phyloP scores from a whole-genome alignment of 2,888 invertebrate species.

The Loripinus fragilis region DNA sequence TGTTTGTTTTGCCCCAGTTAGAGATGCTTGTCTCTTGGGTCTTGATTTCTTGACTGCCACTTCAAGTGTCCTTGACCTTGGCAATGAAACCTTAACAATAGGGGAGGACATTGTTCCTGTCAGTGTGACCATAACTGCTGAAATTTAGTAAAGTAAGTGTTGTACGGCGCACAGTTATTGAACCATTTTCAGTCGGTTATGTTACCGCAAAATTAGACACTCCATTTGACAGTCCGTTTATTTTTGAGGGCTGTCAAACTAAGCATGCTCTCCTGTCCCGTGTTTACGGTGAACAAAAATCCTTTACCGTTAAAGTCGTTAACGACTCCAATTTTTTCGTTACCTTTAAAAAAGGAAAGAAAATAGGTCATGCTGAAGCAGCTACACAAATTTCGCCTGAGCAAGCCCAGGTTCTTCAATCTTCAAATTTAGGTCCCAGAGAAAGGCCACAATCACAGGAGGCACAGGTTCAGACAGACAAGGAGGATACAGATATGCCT shows the following conservation, averaged over 20 bases:
- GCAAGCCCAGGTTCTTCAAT: neutral
- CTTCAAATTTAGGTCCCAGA: too few species aligned
- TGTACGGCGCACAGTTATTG: neutral
- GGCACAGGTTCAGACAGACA: neutral
- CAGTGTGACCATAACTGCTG: neutral
- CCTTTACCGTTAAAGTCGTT: neutral
- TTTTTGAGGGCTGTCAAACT: neutral
- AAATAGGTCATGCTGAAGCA: conserved; percentile 6
- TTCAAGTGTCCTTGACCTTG: neutral
- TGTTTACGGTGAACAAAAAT: neutral
- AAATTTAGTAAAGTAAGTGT: neutral
- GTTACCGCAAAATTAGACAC: neutral
- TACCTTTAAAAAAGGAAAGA: neutral
- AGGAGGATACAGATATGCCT: neutral
- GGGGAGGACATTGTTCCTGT: neutral
- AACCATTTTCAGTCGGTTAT: neutral
- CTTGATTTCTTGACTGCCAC: conserved; percentile 1
- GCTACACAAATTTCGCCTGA: neutral
- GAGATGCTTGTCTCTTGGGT: neutral
- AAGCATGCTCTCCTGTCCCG: neutral
- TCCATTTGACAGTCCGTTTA: neutral
- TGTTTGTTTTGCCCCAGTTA: neutral
- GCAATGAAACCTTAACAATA: neutral
- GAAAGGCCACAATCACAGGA: neutral
- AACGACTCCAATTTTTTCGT: neutral